phyloP scores from a whole-genome alignment of 2,797 vertebrate genomes.

The Artibeus lituratus region DNA sequence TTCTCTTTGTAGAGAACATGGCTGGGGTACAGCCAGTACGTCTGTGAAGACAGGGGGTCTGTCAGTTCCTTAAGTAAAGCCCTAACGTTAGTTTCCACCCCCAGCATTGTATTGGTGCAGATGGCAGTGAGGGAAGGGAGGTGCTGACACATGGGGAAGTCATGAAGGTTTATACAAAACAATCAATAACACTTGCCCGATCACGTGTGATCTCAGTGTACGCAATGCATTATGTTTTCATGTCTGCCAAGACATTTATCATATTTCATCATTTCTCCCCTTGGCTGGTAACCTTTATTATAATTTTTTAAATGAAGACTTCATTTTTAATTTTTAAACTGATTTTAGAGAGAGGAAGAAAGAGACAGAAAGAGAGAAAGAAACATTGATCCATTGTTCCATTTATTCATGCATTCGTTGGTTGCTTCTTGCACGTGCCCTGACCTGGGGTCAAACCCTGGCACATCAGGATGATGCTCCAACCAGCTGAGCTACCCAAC shows the following conservation, averaged over 20 bases:
- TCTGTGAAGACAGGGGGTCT: background rate
- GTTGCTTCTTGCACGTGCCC: background rate
- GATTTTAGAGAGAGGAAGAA: background rate
- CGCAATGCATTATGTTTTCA: background rate
- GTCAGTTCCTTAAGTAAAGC: background rate
- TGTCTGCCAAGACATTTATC: background rate
- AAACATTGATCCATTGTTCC: background rate
- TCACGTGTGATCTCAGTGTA: background rate
- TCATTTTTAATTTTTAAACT: background rate
- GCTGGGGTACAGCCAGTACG: background rate
- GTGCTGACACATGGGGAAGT: background rate
- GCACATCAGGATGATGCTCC: background rate
- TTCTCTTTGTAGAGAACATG: constrained; percentile 20
- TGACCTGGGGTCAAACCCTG: background rate
- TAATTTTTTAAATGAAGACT: background rate
- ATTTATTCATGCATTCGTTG: background rate
- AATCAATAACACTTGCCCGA: background rate
- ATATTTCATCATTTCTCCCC: background rate
- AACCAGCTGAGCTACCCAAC: background rate
- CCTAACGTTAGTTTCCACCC: background rate
- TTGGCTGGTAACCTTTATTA: background rate
- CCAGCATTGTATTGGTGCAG: fast-evolving
- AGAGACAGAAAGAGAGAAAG: no score
- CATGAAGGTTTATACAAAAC: background rate
- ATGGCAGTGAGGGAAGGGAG: background rate